Conservation (phyloP, 2,113 vertebrate species). For the Tor tambroides region DNA sequence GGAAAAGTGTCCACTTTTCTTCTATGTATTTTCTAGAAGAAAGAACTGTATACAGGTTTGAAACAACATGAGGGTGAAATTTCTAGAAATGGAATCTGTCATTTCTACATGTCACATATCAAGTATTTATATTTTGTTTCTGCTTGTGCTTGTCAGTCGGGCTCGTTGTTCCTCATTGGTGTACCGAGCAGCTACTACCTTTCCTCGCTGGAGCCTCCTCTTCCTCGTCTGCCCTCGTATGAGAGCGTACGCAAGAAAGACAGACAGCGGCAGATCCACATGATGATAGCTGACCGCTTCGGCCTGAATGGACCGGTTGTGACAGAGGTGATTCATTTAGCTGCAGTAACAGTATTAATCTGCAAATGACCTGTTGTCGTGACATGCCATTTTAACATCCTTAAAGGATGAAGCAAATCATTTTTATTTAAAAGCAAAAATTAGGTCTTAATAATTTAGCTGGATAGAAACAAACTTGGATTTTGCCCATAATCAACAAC, state of each 20-base stretch:
- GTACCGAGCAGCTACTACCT: slow-evolving; percentile 78
- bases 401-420: no score
- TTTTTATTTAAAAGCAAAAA: no score
- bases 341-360: background rate
- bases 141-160: slow-evolving; percentile 61
- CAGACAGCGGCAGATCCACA: slow-evolving; percentile 82
- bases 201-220: slow-evolving; percentile 70
- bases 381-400: no score
- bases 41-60: background rate
- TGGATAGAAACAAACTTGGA: no score
- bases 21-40: background rate
- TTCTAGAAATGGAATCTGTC: background rate
- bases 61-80: background rate
- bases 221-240: slow-evolving; percentile 78
- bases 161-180: slow-evolving; percentile 78
- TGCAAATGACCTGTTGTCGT: background rate
- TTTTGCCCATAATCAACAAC: no score
- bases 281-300: slow-evolving; percentile 81
- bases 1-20: background rate
- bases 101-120: background rate
- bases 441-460: no score
- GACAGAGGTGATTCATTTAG: slow-evolving; percentile 73
- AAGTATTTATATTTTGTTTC: background rate
- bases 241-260: slow-evolving; percentile 83
- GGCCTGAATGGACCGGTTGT: slow-evolving; percentile 78